phyloP scores from a whole-genome alignment of 2,888 invertebrate species.

The Clepsis dumicolana region DNA sequence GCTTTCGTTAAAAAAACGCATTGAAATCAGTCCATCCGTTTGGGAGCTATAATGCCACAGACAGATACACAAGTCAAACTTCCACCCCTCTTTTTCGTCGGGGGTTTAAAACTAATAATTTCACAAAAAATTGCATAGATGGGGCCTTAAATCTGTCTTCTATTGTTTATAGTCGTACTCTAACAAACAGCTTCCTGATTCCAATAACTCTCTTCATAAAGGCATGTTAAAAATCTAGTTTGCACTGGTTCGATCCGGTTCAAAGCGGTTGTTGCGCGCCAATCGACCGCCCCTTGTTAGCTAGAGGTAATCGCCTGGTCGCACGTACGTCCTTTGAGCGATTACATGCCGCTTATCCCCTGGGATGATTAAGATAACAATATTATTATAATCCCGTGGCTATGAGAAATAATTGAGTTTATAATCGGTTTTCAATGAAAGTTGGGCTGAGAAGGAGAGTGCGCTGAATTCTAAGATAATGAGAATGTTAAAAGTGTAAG shows the following conservation, averaged over 20 bases:
- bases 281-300: slow-evolving; percentile 20
- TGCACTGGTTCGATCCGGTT: slow-evolving; percentile 16
- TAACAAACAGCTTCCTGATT: neutral
- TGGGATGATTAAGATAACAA: slow-evolving; percentile 3
- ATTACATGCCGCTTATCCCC: slow-evolving; percentile 2
- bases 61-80: no score
- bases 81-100: no score
- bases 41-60: no score
- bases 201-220: neutral
- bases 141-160: no score
- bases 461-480: no score
- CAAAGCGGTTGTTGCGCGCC: slow-evolving; percentile 24
- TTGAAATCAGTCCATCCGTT: no score
- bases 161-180: no score
- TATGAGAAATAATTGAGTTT: neutral
- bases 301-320: slow-evolving; percentile 15
- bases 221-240: slow-evolving; percentile 11
- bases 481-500: no score
- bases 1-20: no score
- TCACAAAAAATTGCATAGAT: no score
- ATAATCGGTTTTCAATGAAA: neutral
- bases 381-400: neutral
- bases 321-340: slow-evolving; percentile 34
- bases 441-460: no score
- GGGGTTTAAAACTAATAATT: no score